Evolutionary conservation across 1,140 invertebrate species (phyloP).

Genomic region (Heterodera schachtii): DNA sequence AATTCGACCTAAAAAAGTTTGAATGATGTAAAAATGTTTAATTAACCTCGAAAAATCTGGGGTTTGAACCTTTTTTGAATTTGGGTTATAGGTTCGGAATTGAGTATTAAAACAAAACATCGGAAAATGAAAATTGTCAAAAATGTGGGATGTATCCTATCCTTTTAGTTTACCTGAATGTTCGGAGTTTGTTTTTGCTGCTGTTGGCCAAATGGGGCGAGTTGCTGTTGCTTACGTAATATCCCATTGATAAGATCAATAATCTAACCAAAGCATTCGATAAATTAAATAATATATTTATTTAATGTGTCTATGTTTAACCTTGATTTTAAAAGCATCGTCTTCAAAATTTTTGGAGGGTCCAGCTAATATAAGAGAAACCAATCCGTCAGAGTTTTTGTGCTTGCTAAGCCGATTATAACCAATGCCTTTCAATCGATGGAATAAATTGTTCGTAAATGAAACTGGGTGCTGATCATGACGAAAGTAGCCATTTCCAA

Average conservation of each 20-base stretch:
- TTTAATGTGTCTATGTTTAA: neutral
- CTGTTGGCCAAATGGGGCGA: conserved; percentile 4
- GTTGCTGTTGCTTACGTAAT: conserved; percentile 22
- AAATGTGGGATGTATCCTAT: too few relatives aligned
- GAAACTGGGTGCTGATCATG: conserved; percentile 9
- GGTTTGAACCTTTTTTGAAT: too few relatives aligned
- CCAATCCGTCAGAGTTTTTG: conserved; percentile 45
- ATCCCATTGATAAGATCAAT: conserved; percentile 29
- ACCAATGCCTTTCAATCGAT: conserved; percentile 44
- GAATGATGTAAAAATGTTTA: too few relatives aligned
- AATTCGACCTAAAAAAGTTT: conserved; percentile 25
- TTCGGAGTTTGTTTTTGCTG: conserved; percentile 1
- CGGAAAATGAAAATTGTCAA: too few relatives aligned
- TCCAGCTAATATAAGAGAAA: conserved; percentile 37
- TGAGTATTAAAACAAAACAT: too few relatives aligned
- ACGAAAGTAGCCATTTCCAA: conserved; percentile 39
- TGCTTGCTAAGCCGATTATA: conserved; percentile 44
- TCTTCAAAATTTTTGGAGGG: conserved; percentile 28
- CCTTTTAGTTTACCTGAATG: too few relatives aligned
- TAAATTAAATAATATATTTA: neutral
- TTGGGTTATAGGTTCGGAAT: too few relatives aligned
- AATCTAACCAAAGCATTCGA: conserved; percentile 32
- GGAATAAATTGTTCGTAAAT: conserved; percentile 40
- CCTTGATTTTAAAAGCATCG: conserved; percentile 33
- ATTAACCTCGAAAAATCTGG: too few relatives aligned